These are phyloP conservation scores for Drosophila buzzatii DNA, from an alignment of 2,888 invertebrate species.

Conservation along the genomic window DNA sequence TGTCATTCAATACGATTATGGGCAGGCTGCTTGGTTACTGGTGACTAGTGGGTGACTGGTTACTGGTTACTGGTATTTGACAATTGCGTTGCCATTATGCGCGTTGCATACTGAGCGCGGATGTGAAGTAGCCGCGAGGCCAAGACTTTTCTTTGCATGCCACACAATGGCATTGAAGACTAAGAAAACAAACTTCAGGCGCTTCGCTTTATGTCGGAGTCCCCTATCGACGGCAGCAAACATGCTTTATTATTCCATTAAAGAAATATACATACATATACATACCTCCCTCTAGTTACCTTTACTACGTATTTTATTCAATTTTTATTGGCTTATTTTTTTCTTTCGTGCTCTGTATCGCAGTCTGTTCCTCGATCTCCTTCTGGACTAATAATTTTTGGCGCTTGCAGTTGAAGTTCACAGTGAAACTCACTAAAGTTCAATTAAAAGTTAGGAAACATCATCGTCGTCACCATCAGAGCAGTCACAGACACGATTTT, in stretches of 20 bases:
- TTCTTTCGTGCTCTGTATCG: neutral
- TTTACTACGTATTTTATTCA: constrained; percentile 36
- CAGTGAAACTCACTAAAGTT: constrained; percentile 68
- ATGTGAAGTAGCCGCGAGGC: constrained; percentile 20
- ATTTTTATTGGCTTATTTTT: constrained; percentile 31
- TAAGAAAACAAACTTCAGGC: constrained; percentile 69
- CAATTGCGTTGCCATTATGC: constrained; percentile 55
- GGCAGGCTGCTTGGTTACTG: constrained; percentile 29
- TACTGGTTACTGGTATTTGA: constrained; percentile 44
- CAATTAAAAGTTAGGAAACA: constrained; percentile 72
- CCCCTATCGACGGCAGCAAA: constrained; percentile 53
- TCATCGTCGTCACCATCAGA: constrained; percentile 14
- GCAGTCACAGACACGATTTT: constrained; percentile 2
- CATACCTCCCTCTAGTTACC: constrained; percentile 18
- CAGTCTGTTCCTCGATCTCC: neutral
- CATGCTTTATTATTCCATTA: constrained; percentile 81
- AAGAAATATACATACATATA: constrained; percentile 60
- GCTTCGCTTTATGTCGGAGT: constrained; percentile 27
- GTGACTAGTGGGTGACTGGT: constrained; percentile 31
- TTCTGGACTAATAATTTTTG: constrained; percentile 32
- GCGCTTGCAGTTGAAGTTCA: constrained; percentile 41
- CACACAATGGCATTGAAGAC: constrained; percentile 63
- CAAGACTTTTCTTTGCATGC: constrained; percentile 16
- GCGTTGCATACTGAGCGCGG: constrained; percentile 42
- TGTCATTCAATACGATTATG: constrained; percentile 79